Evolutionary conservation across 1,140 invertebrate genomes (phyloP), one percentile per base, ranked within the genome.

Genomic region (Nephila pilipes): DNA sequence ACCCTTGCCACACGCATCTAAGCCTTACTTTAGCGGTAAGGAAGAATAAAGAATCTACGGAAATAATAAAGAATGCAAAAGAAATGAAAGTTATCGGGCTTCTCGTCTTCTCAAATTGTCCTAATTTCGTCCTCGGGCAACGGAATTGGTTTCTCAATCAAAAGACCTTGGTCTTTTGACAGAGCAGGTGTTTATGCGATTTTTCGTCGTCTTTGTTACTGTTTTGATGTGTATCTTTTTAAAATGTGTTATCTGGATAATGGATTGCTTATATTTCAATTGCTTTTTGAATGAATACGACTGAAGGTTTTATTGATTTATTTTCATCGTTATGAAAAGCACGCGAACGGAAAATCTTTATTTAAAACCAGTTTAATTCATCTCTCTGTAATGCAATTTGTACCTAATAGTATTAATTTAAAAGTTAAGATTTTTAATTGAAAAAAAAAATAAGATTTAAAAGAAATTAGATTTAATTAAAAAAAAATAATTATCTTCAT

Each of bases 171-270:
- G 69, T 75, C 29, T 75, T 46, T 75, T 75, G 69, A 75, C 32
- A 75, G 69, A 75, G 69, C 69, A 75, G 69, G 69, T 75, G 32
- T 32, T 75, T 18, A 75, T 75, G 14, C 29, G 69, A 36, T 10
- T 36, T 60, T 32, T 36, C 69, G 18, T 75, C 25, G 25, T 75
- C 29, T 75, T 18, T 75, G 69, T 32, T 75, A 75, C 69, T 32
- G 29, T 25, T 75, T 32, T 75, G 16, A 75, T 75, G 29, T 18
- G 25, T 10, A 75, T 32, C 63, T 32, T 14, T 75, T 32, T 32
- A 75, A 75, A 18, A 75, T 32, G 32, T 75, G 16, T 75, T 75
- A 75, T 75, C 29, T 18, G 69, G 29, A 75, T 20, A 36, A 75
- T 10, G 29, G 69, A 75, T 65, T 65, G 25, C 63, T 65, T 25